Evolutionary conservation across 2,797 vertebrate species (phyloP).

Genomic region (Cephalopachus bancanus): DNA sequence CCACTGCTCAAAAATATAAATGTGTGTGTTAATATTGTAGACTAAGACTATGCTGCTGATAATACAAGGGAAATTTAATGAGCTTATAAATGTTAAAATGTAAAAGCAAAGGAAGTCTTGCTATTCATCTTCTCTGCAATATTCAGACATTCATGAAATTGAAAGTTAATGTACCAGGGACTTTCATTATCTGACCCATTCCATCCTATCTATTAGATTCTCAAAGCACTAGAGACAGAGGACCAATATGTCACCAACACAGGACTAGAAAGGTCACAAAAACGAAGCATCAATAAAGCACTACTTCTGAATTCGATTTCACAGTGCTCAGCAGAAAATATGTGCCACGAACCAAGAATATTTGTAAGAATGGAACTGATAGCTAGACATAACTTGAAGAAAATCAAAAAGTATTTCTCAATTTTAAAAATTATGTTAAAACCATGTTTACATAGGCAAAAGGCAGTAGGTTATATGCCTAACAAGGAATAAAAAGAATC

Average conservation of each 20-base stretch:
- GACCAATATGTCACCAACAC: constrained; percentile 91
- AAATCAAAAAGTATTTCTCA: constrained; percentile 23
- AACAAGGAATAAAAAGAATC: not conserved
- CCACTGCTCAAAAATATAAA: constrained; percentile 83
- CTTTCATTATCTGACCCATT: constrained; percentile 93
- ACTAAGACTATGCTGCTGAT: constrained; percentile 81
- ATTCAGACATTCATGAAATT: constrained; percentile 94
- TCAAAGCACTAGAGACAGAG: constrained; percentile 88
- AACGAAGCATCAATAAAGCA: constrained; percentile 90
- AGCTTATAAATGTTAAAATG: constrained; percentile 90
- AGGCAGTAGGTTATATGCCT: not conserved
- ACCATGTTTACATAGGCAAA: not conserved
- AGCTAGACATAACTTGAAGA: constrained; percentile 24
- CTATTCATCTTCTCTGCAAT: constrained; percentile 91
- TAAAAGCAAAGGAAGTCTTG: constrained; percentile 89
- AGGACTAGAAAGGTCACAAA: constrained; percentile 91
- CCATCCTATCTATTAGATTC: constrained; percentile 90
- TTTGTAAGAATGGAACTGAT: constrained; percentile 80
- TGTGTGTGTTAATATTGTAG: constrained; percentile 82
- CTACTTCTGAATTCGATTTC: constrained; percentile 89
- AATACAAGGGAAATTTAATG: constrained; percentile 84
- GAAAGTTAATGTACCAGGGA: constrained; percentile 94
- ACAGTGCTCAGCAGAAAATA: constrained; percentile 88
- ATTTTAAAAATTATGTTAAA: constrained; percentile 44
- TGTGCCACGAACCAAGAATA: constrained; percentile 81